A percentile compares a stretch with the other conserved stretches of the same genome.
These are phyloP conservation scores for Drosophila kohkoa DNA, from an alignment of 1,140 invertebrate species.

Conservation along the genomic window DNA sequence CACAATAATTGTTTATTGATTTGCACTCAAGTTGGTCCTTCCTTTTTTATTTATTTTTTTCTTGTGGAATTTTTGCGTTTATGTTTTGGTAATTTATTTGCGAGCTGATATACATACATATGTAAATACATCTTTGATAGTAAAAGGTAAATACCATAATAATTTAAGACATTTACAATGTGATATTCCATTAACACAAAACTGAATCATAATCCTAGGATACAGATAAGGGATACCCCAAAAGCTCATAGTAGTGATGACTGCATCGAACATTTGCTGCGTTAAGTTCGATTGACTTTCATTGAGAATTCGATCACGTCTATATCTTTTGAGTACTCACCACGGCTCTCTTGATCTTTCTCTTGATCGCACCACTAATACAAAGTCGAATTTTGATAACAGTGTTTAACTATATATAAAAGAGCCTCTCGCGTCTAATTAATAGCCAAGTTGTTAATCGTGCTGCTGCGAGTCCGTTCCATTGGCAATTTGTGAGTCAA, in stretches of 20 bases:
- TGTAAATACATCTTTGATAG: no score
- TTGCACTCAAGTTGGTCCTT: conserved; percentile 30
- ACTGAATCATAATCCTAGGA: background rate
- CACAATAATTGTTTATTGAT: conserved; percentile 40
- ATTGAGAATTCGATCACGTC: conserved; percentile 25
- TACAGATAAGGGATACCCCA: background rate
- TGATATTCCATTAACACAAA: background rate
- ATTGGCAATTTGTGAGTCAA: conserved; percentile 37
- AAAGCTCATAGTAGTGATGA: background rate
- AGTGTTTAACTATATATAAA: conserved; percentile 33
- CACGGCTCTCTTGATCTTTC: background rate
- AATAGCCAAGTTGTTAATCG: conserved; percentile 38
- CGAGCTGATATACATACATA: background rate
- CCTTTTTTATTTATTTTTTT: conserved; percentile 4
- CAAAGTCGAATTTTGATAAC: conserved; percentile 38
- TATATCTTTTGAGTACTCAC: conserved; percentile 21
- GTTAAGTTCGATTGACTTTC: conserved; percentile 18
- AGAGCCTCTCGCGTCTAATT: conserved; percentile 20
- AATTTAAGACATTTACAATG: background rate
- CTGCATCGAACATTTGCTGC: background rate
- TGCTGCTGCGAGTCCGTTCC: conserved; percentile 25
- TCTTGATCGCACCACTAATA: conserved; percentile 3
- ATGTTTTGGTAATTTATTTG: conserved; percentile 33
- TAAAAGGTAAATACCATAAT: conserved; percentile 5
- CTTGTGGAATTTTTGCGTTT: conserved; percentile 14